phyloP scores from a whole-genome alignment of 2,797 vertebrate species.

The Sebastes kiyomatsui region DNA sequence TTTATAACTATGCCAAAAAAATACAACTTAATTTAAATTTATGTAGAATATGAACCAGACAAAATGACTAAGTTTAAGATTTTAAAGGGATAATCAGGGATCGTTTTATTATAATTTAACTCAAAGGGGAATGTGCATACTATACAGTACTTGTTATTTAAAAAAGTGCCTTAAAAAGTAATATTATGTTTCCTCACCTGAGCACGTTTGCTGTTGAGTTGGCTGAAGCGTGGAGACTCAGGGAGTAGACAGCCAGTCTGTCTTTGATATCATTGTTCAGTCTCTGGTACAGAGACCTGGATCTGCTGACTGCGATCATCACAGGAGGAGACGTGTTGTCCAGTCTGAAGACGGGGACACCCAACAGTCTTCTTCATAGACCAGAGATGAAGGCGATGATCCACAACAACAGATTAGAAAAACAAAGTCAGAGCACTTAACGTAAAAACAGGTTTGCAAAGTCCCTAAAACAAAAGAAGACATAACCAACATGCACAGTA shows the following conservation, averaged over 20 bases:
- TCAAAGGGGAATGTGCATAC: not conserved
- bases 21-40: not conserved
- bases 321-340: slow-evolving; percentile 14
- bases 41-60: not conserved
- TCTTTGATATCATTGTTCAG: slow-evolving; percentile 47
- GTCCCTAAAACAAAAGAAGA: not conserved
- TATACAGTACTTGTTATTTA: not conserved
- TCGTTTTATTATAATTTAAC: not conserved
- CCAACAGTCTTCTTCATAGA: slow-evolving; percentile 27
- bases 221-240: slow-evolving; percentile 2
- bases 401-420: slow-evolving; percentile 12
- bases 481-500: not conserved
- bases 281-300: slow-evolving; percentile 65
- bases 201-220: slow-evolving; percentile 20
- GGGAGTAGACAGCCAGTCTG: slow-evolving; percentile 26
- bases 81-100: not conserved
- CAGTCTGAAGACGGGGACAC: not conserved
- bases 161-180: not conserved
- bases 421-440: not conserved
- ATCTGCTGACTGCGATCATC: slow-evolving; percentile 60
- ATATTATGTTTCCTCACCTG: slow-evolving; percentile 58
- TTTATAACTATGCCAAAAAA: not conserved
- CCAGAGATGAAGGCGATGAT: slow-evolving; percentile 1
- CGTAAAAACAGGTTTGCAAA: not conserved
- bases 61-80: not conserved